Conservation (phyloP, 2,113 vertebrate genomes). For the Oceanites oceanicus region DNA sequence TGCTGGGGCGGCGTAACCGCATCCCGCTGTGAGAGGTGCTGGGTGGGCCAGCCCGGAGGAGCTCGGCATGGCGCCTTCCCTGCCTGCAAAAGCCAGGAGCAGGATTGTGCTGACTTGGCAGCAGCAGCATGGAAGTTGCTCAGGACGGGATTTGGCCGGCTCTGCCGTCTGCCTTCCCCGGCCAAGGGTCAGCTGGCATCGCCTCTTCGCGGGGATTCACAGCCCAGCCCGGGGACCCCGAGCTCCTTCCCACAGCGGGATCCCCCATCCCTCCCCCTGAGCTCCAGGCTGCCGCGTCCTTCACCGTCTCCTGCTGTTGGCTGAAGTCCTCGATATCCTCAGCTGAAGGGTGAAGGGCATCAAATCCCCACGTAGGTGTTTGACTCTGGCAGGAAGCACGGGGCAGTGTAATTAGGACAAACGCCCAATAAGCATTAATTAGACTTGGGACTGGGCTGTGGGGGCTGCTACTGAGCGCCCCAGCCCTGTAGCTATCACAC, state of each 20-base stretch:
- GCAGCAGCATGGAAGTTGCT: background rate
- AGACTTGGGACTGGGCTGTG: background rate
- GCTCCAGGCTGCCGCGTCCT: fast-evolving
- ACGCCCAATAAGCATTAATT: background rate
- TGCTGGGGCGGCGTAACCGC: background rate
- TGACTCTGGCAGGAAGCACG: fast-evolving
- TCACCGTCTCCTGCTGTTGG: background rate
- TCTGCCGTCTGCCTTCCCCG: background rate
- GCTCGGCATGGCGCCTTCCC: background rate
- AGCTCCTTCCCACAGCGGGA: background rate
- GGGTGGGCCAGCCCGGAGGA: background rate
- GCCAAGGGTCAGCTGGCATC: constrained; percentile 34
- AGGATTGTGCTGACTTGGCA: constrained; percentile 1
- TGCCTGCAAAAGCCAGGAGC: background rate
- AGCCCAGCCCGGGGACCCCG: fast-evolving
- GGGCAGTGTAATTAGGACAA: background rate
- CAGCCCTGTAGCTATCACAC: background rate
- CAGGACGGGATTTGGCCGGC: background rate
- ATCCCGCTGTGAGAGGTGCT: background rate
- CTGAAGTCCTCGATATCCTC: background rate
- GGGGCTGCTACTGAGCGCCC: background rate
- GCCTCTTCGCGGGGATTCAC: fast-evolving
- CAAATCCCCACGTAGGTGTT: fast-evolving
- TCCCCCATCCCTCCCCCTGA: no score
- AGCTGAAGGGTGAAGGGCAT: background rate